Evolutionary conservation across 2,888 invertebrate genomes (phyloP), one percentile per base, ranked within the genome.

Genomic region (Encarsia formosa): DNA sequence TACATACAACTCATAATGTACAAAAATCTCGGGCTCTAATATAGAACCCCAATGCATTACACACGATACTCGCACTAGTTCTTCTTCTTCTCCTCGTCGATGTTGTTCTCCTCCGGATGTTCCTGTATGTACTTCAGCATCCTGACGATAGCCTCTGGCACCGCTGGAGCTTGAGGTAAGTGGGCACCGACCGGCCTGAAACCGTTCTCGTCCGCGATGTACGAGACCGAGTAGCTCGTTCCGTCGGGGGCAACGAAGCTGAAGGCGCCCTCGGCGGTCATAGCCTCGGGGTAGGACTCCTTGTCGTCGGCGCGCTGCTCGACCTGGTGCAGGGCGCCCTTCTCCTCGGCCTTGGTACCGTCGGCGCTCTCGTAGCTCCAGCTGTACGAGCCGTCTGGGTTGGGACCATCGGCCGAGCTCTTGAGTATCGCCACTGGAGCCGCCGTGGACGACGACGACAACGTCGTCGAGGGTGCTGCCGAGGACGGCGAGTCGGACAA

Each of bases 171-270:
- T 2, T 72, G 67, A 4, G 76, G 75, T 23, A 75, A 61, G 58
- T 76, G 76, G 24, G 64, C 70, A 29, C 76, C 85, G 70, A 77
- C 72, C 23, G 86, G 80, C 57, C 81, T 81, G 78, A 82, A 86
- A 52, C 87, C 86, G 59, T 83, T 81, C 68, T 85, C 85, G 61
- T 86, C 83, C 59, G 87, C 85, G 51, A 78, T 65, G 72, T 85
- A 87, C 39, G 75, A 72, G 54, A 86, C 67, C n/a, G 73, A 65
- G 61, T 83, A 76, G 13, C 76, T 15, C 23, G 67, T 65, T 29
- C 76, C 76, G 50, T 76, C 75, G 40, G 73, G 71, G 23, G 69
- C 66, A 5, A 67, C 66, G 63, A 75, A 76, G 22, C 74, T 73
- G 59, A 61, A 73, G 3, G 61, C 57, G 5, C 76, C 76, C 59